Base-by-base conservation (phyloP, 2,113 vertebrate species). In the Thamnaconus septentrionalis region DNA sequence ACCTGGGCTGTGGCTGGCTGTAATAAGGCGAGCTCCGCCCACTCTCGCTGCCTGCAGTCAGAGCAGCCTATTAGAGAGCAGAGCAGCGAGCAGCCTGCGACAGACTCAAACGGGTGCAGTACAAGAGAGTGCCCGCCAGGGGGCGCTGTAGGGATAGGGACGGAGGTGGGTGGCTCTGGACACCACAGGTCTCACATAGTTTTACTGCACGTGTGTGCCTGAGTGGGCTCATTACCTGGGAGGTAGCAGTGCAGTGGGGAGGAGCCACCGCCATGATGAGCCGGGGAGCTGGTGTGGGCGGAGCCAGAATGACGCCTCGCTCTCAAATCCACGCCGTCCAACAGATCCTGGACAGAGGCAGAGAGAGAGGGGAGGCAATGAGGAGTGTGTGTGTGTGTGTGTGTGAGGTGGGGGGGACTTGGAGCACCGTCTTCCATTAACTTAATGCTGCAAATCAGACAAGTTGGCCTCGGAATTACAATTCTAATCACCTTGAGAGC, bases 11-110 rank as follows among this genome's bases (percentile, higher is more conserved):
- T 92, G 94, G 93, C 86, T 95, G 95, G 93, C 92, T 94, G 93
- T 95, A 94, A 93, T 92, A 95, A 67, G 96, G 96, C 84, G 95
- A 97, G 87, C 94, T 97, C 90, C 94, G 93, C 89, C 95, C 96
- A 81, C 96, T 98, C 91, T 95, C 96, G 71, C 91, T 93, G 91
- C 95, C 96, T 97, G 88, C 43, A 83, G 78, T 83, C 91, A 91
- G 78, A 80, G 85, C 89, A 83, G 90, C 87, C 88, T 85, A 72
- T 82, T 66, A 72, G 78, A 84, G 82, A 87, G 80, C 63, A 59
- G 68, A 66, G 69, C 64, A 65, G 74, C 41, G 69, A 60, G 59
- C 69, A 73, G 41, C 9, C 18, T 46, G 57, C 61, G 44, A 5
- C 40, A 40, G 18, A 31, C 18, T 31, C 18, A 31, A 31, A 31